Percentiles rank a stretch among this genome's conserved stretches.
These are phyloP conservation scores for Poecilobothrus nobilitatus DNA, from an alignment of 2,888 invertebrate genomes.

Conservation along the genomic window DNA sequence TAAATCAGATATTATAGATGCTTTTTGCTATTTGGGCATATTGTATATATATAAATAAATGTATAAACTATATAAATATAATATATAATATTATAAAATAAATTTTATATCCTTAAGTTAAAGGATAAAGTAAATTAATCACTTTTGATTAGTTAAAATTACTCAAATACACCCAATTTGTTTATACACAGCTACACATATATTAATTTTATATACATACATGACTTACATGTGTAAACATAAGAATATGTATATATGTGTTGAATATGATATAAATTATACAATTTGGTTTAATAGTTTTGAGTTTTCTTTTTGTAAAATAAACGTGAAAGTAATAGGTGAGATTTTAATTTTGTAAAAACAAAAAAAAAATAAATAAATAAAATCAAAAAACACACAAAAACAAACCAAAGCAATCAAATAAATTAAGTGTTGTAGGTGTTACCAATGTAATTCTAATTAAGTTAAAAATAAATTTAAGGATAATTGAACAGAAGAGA, in stretches of 20 bases:
- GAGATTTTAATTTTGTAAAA: background rate
- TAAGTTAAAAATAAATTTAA: background rate
- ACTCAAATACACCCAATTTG: background rate
- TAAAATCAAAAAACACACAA: background rate
- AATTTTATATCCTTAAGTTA: background rate
- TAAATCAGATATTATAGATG: too few relatives aligned
- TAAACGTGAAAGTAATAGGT: conserved; percentile 1
- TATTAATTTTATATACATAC: too few relatives aligned
- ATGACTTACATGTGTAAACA: too few relatives aligned
- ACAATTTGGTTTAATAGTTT: too few relatives aligned
- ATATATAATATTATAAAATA: too few relatives aligned
- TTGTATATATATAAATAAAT: too few relatives aligned
- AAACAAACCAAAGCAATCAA: background rate
- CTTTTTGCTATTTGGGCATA: too few relatives aligned
- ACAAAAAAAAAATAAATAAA: background rate
- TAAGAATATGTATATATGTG: too few relatives aligned
- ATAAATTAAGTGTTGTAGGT: background rate
- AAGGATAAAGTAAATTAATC: background rate
- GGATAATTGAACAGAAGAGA: background rate
- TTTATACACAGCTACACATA: too few relatives aligned
- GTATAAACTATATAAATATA: too few relatives aligned
- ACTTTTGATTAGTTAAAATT: conserved; percentile 1
- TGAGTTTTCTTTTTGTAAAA: background rate
- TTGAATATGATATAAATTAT: too few relatives aligned
- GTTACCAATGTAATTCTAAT: background rate